Percentiles rank a stretch among this genome's conserved stretches.
phyloP scores from a whole-genome alignment of 2,113 vertebrate genomes.

The Rhinogobius similis region DNA sequence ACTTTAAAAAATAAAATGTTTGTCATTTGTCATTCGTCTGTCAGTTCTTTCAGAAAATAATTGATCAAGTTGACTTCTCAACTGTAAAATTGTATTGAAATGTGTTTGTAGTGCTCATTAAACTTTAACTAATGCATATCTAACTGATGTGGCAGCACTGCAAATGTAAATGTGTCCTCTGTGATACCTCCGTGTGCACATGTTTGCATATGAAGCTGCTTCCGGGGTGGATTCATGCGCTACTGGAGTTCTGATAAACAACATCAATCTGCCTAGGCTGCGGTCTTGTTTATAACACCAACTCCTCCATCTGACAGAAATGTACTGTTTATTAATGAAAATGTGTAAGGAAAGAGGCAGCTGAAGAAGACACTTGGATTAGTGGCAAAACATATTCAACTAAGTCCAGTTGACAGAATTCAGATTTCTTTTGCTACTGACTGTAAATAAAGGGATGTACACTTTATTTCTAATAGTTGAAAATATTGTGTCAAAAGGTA shows the following conservation, averaged over 20 bases:
- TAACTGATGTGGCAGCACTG: not conserved
- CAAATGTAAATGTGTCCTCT: constrained; percentile 7
- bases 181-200: not conserved
- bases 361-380: too few species aligned
- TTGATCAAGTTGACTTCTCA: not conserved
- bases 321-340: too few species aligned
- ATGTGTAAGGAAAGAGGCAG: too few species aligned
- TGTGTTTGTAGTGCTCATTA: constrained; percentile 1
- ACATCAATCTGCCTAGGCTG: constrained; percentile 7
- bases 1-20: too few species aligned
- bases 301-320: not conserved
- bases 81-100: not conserved
- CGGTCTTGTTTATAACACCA: constrained; percentile 16
- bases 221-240: constrained; percentile 18
- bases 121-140: not conserved
- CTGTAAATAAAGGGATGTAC: too few species aligned
- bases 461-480: too few species aligned
- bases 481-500: too few species aligned
- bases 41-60: not conserved
- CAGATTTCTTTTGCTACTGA: too few species aligned
- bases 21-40: too few species aligned
- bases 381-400: too few species aligned
- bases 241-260: constrained; percentile 17
- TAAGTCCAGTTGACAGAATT: too few species aligned
- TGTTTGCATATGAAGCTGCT: constrained; percentile 6